Base-by-base conservation (phyloP, 1,140 invertebrate genomes). In the Listronotus bonariensis region DNA sequence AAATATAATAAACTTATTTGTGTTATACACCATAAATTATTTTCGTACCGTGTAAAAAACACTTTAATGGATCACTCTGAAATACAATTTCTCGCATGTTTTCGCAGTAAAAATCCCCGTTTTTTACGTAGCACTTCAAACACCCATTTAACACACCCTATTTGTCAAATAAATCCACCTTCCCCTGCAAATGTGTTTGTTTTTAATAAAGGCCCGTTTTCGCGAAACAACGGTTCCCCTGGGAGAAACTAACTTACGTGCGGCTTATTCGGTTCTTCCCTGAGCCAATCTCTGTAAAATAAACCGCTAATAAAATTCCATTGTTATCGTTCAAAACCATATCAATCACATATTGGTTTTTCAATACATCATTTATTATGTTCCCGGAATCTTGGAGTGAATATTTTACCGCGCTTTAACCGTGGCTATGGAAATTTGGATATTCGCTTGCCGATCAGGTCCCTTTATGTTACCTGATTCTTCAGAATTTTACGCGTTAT, bases 311-410 rank as follows among this genome's bases (percentile, higher is more conserved):
- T 46, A 46, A 46, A 46, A 46, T 46, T 46, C 43, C 20, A 46
- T 46, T 52, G 49, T 20, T 26, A 52, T 26, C 49, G 18, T 14
- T 20, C 54, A 58, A 60, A 60, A 52, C 60, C 60, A 26, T 62
- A 62, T 62, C 60, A 62, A 53, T 54, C 60, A 54, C 49, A 62
- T 62, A 54, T 62, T 54, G 60, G 60, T 52, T 53, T 62, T 62
- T 62, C 49, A 62, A 62, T 62, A 54, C 60, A 46, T 62, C 60
- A 54, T 62, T 62, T 54, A 54, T 36, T 62, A 53, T 45, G 49
- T 31, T 40, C 15, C 17, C 12, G 38, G 40, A 62, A 54, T 62
- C 49, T 53, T 48, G 60, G 18, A 18, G 49, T 54, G 60, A 62
- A 62, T 62, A 62, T 62, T 54, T 62, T 54, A 62, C 31, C n/a